Evolutionary conservation across 2,113 vertebrate species (phyloP), one percentile per base, ranked within the genome.

Genomic region (Acanthisitta chloris): DNA sequence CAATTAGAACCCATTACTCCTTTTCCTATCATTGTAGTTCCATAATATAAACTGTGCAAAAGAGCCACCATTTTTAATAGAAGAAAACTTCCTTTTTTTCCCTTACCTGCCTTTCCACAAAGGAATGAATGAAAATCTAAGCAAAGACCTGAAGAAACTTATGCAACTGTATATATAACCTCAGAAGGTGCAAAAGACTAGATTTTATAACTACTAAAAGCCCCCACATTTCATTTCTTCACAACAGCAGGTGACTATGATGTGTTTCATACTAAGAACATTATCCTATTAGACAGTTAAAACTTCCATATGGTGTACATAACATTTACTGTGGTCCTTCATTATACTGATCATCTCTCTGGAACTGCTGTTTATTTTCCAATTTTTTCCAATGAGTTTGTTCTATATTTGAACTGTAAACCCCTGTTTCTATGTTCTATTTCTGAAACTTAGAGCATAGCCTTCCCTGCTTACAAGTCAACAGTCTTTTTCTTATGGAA

Each of bases 351-450:
- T 55, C 12, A 67, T 74, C 46, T 86, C 69, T 70, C 59, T 74
- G 29, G 38, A 96, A 64, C 29, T 29, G n/a, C 45, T 92, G 66
- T 78, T 95, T 94, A 64, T 82, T 92, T 90, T 91, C 40, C 72
- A 91, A 13, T 70, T 88, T 85, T 72, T 77, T 9, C 72, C 81
- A 92, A 96, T 62, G 38, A 86, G 55, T 81, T 94, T 86, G 25
- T 86, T 86, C 58, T 94, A 19, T 34, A 66, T 89, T 92, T 92
- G 51, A 86, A 77, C 57, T 91, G 38, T 55, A 90, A 86, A 92
- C 86, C n/a, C 28, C 51, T 57, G 17, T 76, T 33, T 82, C 38
- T 67, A 36, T 67, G 66, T 59, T 69, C 57, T 85, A 15, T 59
- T 90, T 82, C 71, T 82, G 45, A 92, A 94, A 76, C 24, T 65